These are phyloP conservation scores for Platycercus adscitus DNA, from an alignment of 2,113 vertebrate species.

Conservation along the genomic window DNA sequence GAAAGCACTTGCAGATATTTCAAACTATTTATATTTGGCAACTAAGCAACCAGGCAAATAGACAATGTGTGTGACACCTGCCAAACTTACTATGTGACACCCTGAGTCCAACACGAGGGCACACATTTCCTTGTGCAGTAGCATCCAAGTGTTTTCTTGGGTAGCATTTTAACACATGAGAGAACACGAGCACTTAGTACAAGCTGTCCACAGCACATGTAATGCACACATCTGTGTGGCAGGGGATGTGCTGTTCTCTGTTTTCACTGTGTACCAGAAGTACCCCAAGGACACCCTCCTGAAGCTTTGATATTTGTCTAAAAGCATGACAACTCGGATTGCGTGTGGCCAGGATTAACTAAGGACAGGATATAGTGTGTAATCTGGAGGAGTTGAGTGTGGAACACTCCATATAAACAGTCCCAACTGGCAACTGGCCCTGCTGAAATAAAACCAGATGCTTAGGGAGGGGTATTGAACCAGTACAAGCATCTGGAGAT, in stretches of 20 bases:
- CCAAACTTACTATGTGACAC: neutral
- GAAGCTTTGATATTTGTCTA: conserved; percentile 50
- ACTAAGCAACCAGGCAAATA: conserved; percentile 30
- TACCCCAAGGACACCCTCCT: conserved; percentile 24
- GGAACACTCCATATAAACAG: conserved; percentile 28
- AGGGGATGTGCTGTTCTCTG: neutral
- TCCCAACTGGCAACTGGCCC: conserved; percentile 36
- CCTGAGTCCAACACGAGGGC: neutral
- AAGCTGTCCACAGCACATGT: neutral
- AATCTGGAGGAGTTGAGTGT: conserved; percentile 30
- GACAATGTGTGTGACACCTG: conserved; percentile 48
- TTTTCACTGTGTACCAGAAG: neutral
- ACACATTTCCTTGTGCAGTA: neutral
- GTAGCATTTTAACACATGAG: neutral
- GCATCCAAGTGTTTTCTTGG: neutral
- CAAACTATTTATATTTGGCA: conserved; percentile 46
- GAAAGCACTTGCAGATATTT: conserved; percentile 37
- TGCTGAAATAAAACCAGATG: conserved; percentile 54
- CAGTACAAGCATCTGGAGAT: conserved; percentile 23
- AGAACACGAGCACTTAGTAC: neutral
- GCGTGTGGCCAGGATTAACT: conserved; percentile 58
- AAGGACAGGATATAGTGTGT: conserved; percentile 48
- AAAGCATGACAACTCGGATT: conserved; percentile 39
- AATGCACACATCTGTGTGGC: neutral
- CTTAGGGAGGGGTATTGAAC: neutral